Base-by-base conservation (phyloP, 2,797 vertebrate genomes). In the Galaxias olidus region DNA sequence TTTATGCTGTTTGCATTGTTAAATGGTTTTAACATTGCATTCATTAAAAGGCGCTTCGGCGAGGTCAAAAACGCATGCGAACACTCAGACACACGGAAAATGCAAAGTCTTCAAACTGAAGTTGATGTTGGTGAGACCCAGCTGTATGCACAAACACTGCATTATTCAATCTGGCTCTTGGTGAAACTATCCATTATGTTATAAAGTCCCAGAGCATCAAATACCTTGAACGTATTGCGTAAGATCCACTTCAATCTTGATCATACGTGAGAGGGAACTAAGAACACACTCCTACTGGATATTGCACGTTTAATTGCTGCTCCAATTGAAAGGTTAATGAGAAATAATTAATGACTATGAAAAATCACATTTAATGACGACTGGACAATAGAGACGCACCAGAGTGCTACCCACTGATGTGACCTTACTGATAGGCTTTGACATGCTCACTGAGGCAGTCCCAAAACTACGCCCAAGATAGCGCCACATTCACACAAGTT, bases 311-410 rank as follows among this genome's bases (percentile, higher is more conserved):
- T 71, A 67, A 86, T 84, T 83, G 74, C 47, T 72, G 60, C 61
- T 68, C 72, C 72, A 80, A 77, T 70, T 71, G 48, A 85, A 87
- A 85, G 83, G 79, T 85, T 83, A 71, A 60, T 49, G 52, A 43
- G 68, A 62, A 65, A 68, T 86, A 78, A 84, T 88, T 85, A 86
- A 80, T 57, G 47, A 72, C 20, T 81, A 69, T 74, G 83, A 83
- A 85, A 87, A 84, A 87, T 84, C 75, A 80, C 68, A 69, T 30
- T 78, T 79, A 81, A 87, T 82, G 62, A 79, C 75, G 76, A 71
- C 62, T 42, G 75, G 71, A 41, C 63, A 30, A 68, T 54, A 60
- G 67, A 69, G 56, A 65, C 5, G 65, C 19, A 45, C 9, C 15
- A 20, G 15, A 46, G 40, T 18, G 47, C 30, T 30, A 30, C 30